Conservation (phyloP, 1,140 invertebrate species). For the Drosophila kikkawai region DNA sequence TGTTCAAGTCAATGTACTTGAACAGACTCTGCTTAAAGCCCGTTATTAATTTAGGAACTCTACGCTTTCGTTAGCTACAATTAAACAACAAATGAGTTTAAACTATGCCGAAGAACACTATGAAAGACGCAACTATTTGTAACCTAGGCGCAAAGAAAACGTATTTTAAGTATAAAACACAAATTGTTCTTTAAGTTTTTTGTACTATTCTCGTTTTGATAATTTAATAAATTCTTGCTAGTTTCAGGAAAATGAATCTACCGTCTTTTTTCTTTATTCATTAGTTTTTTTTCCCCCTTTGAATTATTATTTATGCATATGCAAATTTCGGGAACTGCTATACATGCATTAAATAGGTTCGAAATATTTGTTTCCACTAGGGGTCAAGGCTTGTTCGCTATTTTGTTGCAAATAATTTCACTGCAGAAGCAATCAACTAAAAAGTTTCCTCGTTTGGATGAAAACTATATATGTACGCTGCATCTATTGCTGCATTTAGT, state of each 20-base stretch:
- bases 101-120: conserved; percentile 45
- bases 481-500: not conserved
- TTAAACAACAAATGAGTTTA: conserved; percentile 14
- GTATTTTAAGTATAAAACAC: conserved; percentile 35
- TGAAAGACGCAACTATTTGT: conserved; percentile 31
- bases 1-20: conserved; percentile 5
- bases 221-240: conserved; percentile 67
- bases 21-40: conserved; percentile 8
- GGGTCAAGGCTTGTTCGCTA: not conserved
- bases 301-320: not conserved
- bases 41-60: conserved; percentile 13
- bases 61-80: conserved; percentile 25
- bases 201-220: conserved; percentile 62
- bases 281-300: not conserved
- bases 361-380: not conserved
- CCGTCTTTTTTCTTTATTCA: not conserved
- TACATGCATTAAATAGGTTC: not conserved
- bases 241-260: conserved; percentile 55
- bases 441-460: not conserved
- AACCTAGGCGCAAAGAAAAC: conserved; percentile 28
- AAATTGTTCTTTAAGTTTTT: conserved; percentile 68
- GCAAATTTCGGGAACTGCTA: not conserved
- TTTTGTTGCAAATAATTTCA: not conserved
- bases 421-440: not conserved
- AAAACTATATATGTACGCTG: not conserved